Percentiles rank a stretch among this genome's conserved stretches.
Conservation (phyloP, 2,888 invertebrate species). For the Nomada fabriciana region DNA sequence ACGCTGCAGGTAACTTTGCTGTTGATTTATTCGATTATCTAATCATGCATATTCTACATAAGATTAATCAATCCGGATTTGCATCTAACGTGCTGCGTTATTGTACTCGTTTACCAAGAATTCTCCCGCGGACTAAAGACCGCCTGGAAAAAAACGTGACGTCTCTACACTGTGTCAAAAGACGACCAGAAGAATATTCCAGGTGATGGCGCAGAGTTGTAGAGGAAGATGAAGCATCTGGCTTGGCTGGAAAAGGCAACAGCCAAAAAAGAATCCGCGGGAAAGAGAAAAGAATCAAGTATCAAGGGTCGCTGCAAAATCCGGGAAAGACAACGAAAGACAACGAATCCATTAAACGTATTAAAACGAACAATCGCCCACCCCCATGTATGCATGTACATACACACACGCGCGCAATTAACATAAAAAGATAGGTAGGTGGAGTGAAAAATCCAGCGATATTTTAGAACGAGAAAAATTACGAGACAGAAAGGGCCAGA, state of each 20-base stretch:
- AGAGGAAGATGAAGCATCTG: conserved; percentile 11
- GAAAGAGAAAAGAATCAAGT: conserved; percentile 4
- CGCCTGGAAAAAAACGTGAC: conserved; percentile 20
- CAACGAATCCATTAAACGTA: conserved; percentile 27
- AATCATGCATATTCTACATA: too few relatives aligned
- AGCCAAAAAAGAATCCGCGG: conserved; percentile 8
- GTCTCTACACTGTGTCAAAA: background rate
- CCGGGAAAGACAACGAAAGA: background rate
- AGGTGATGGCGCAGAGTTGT: background rate
- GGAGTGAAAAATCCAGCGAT: conserved; percentile 18
- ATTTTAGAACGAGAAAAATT: conserved; percentile 38
- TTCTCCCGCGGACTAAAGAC: conserved; percentile 13
- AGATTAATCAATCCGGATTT: too few relatives aligned
- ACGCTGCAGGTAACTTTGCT: too few relatives aligned
- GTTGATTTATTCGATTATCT: too few relatives aligned
- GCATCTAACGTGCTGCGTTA: too few relatives aligned
- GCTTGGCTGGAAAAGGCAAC: conserved; percentile 9
- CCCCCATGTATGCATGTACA: background rate
- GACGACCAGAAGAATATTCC: conserved; percentile 15
- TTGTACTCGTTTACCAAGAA: background rate
- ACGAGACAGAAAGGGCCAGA: conserved; percentile 30
- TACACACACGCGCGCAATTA: background rate
- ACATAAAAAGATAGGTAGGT: background rate
- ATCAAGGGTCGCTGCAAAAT: conserved; percentile 20
- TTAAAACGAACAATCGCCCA: conserved; percentile 10